Evolutionary conservation across 1,140 invertebrate genomes (phyloP), one percentile per base, ranked within the genome.

Genomic region (Zophobas atratus): DNA sequence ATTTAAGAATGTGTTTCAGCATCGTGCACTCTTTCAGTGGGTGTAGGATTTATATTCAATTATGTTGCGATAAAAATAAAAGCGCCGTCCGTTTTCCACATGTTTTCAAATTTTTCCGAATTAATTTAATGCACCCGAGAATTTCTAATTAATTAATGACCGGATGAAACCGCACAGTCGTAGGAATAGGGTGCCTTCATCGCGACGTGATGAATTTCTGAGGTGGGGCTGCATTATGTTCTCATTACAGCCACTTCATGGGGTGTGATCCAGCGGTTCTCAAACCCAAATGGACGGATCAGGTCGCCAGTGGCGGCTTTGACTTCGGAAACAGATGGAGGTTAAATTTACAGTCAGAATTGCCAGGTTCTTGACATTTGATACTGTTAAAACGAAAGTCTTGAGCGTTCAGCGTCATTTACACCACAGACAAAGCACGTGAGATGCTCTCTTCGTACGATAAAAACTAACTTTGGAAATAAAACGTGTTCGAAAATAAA

Each of bases 1-100:
- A 67, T 67, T 67, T 67, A 67, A 67, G 60, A 67, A 67, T 67
- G 60, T 67, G 60, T 67, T 67, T 67, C 60, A 67, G 60, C 60
- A 67, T 67, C 60, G 60, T 67, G 60, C 60, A 67, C 60, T 67
- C 60, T 67, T 67, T 67, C 60, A 67, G 60, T 67, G 60, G 60
- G 60, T 43, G 60, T 38, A 67, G 60, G 60, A 67, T 67, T 67
- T 67, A 67, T 67, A 67, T 67, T 67, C 60, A 67, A 67, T 67
- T 67, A 67, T 67, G 60, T 67, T 36, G 36, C 6, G 60, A 67
- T 67, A 67, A 67, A 67, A 67, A 67, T 67, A 67, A 67, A 67
- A 67, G n/a, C 43, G 8, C 3, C 4, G 49, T 51, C n/a, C 49
- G 2, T 5, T n/a, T n/a, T 39, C 41, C 41, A 67, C 6, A 51